Base-by-base conservation (phyloP, 1,140 invertebrate species). In the Meloidogyne hapla region DNA sequence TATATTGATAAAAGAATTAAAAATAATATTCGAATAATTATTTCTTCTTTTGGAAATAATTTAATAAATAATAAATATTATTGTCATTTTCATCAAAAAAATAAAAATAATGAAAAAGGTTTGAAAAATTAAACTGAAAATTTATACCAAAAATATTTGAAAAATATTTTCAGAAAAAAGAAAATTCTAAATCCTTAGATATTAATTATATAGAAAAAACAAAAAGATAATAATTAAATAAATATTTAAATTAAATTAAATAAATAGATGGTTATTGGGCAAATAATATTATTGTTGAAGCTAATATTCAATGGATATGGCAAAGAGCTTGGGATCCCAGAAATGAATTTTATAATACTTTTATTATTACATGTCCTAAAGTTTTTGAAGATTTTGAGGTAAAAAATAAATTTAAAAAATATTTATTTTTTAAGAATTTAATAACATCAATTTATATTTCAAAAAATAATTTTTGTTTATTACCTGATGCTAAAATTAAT, bases 291-390 rank as follows among this genome's bases (percentile, higher is more conserved):
- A 67, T 68, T 23, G 69, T 78, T 42, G 12, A 26, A 42, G 77
- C 74, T 61, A 77, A 70, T 42, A 48, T 83, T 21, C 69, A 74
- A 10, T 65, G 65, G 61, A 85, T 85, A 42, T 85, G 83, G 83
- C 83, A 85, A 66, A 66, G 82, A 38, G 83, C 77, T 1, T 85
- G 83, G 83, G 84, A 87, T 77, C 85, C 84, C 12, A 75, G 84
- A 64, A 69, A 75, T 23, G 65, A 71, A 2, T 86, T 86, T 74
- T 86, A 86, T 75, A 79, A 87, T 63, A 70, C 83, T 9, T 79
- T 72, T 33, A 69, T 86, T 12, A 78, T 86, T n/a, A 80, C 85
- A 13, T 86, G 85, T 77, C 83, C 84, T 4, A 71, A 86, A 28
- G 77, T 83, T 6, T 9, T 18, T 21, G 18, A 33, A 72, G 23